phyloP scores from a whole-genome alignment of 2,888 invertebrate species.

The Hydroisotoma schaefferi region DNA sequence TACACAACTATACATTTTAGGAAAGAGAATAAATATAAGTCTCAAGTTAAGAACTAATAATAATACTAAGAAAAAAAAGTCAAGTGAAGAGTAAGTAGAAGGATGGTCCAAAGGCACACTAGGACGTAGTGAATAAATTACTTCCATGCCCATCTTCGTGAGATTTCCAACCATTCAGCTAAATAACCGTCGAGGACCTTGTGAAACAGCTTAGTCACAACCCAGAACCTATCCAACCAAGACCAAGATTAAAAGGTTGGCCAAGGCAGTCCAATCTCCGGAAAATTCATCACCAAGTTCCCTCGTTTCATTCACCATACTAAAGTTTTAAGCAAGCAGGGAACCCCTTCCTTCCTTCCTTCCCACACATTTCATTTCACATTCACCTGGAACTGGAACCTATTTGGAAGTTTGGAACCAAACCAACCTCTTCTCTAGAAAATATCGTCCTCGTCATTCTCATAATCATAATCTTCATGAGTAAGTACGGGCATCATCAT shows the following conservation, averaged over 20 bases:
- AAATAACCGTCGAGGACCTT: background rate
- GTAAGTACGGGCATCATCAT: too few species aligned
- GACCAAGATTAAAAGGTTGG: background rate
- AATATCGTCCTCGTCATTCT: slow-evolving; percentile 4
- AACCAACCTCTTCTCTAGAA: too few species aligned
- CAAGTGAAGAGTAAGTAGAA: too few species aligned
- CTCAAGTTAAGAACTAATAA: too few species aligned
- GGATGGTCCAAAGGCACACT: slow-evolving; percentile 6
- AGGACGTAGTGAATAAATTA: slow-evolving; percentile 14
- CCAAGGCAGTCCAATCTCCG: background rate
- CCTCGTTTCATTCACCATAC: background rate
- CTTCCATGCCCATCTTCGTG: slow-evolving; percentile 17
- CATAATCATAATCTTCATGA: too few species aligned
- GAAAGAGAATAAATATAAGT: too few species aligned
- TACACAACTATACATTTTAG: too few species aligned
- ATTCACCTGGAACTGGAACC: background rate
- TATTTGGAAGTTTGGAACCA: too few species aligned
- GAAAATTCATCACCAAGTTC: too few species aligned
- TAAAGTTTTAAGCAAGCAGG: slow-evolving; percentile 1
- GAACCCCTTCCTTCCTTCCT: slow-evolving; percentile 12
- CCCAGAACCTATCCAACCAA: background rate
- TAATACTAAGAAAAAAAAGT: too few species aligned
- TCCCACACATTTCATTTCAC: slow-evolving; percentile 16
- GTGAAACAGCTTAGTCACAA: slow-evolving; percentile 6
- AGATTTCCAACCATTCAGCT: slow-evolving; percentile 5